Percentiles rank a stretch among this genome's conserved stretches.
These are phyloP conservation scores for Phaonia tiefii DNA, from an alignment of 2,888 invertebrate species.

Conservation along the genomic window DNA sequence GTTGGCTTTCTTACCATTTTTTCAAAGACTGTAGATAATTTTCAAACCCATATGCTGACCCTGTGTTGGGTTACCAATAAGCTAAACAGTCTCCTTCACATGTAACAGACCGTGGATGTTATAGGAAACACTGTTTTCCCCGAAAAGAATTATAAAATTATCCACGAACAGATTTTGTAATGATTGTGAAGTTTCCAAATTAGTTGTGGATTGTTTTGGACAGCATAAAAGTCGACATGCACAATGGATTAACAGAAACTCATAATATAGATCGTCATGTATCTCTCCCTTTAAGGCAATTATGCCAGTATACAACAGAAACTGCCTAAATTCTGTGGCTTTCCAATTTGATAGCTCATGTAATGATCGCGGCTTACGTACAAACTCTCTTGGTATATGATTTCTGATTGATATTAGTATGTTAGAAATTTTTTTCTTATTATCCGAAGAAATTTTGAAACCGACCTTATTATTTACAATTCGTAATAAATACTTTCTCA, in stretches of 20 bases:
- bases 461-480: neutral
- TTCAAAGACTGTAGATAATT: slow-evolving; percentile 40
- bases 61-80: slow-evolving; percentile 45
- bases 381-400: slow-evolving; percentile 42
- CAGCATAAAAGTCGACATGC: neutral
- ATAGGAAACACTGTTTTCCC: slow-evolving; percentile 66
- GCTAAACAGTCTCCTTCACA: slow-evolving; percentile 59
- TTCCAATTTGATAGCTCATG: slow-evolving; percentile 53
- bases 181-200: slow-evolving; percentile 56
- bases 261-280: slow-evolving; percentile 3
- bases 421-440: neutral
- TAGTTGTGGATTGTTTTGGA: slow-evolving; percentile 32
- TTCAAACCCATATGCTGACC: slow-evolving; percentile 42
- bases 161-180: slow-evolving; percentile 64
- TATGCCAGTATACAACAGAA: too few species aligned
- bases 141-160: slow-evolving; percentile 65
- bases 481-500: neutral
- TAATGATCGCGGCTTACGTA: slow-evolving; percentile 41
- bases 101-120: slow-evolving; percentile 69
- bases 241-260: neutral
- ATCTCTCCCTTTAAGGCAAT: neutral
- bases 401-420: neutral
- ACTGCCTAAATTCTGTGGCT: slow-evolving; percentile 56
- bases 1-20: slow-evolving; percentile 24
- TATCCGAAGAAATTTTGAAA: neutral